A percentile compares a stretch with the other conserved stretches of the same genome.
Conservation (phyloP, 2,888 invertebrate genomes). For the Apodemia duryi region DNA sequence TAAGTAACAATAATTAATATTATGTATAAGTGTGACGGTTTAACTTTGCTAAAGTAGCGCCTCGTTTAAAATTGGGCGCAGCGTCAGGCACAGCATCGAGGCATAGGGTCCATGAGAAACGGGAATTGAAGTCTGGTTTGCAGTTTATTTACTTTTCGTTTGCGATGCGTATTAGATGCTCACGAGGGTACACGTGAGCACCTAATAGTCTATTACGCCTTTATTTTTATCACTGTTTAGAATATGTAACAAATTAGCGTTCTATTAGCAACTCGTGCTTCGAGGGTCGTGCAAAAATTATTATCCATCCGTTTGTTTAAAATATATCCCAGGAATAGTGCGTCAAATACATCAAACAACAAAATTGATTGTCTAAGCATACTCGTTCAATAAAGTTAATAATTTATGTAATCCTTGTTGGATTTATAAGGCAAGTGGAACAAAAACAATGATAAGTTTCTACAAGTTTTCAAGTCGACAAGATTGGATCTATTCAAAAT, state of each 20-base stretch:
- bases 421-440: slow-evolving; percentile 46
- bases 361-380: slow-evolving; percentile 47
- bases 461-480: slow-evolving; percentile 36
- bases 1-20: too few relatives aligned
- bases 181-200: neutral
- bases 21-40: too few relatives aligned
- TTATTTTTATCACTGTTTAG: neutral
- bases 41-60: too few relatives aligned
- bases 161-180: neutral
- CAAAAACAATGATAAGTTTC: slow-evolving; percentile 27
- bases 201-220: neutral
- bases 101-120: too few relatives aligned
- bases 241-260: slow-evolving; percentile 31
- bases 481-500: slow-evolving; percentile 67
- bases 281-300: slow-evolving; percentile 53
- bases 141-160: neutral
- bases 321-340: slow-evolving; percentile 46
- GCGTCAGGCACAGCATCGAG: too few relatives aligned
- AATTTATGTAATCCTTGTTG: slow-evolving; percentile 50
- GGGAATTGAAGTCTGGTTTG: too few relatives aligned
- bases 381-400: slow-evolving; percentile 57
- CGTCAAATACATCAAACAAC: slow-evolving; percentile 57
- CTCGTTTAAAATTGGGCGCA: too few relatives aligned
- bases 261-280: slow-evolving; percentile 47
- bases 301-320: slow-evolving; percentile 47